phyloP scores from a whole-genome alignment of 2,888 invertebrate species.

The Orthosia gracilis region DNA sequence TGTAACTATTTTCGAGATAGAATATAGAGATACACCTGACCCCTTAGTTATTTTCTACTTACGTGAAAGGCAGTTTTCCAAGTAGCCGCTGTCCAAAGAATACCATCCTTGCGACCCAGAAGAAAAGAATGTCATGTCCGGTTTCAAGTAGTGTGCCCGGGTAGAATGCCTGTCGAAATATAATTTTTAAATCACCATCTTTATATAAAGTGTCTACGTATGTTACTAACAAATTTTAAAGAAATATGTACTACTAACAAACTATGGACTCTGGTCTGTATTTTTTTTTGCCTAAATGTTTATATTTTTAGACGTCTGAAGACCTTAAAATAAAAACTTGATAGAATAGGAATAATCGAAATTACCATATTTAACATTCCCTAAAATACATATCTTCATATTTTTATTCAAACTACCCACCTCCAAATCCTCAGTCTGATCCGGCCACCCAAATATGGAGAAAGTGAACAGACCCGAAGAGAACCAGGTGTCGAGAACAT shows the following conservation, averaged over 20 bases:
- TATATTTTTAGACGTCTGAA: too few relatives aligned
- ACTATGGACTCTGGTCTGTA: too few relatives aligned
- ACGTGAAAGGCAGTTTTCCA: conserved; percentile 97
- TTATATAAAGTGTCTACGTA: too few relatives aligned
- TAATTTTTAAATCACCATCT: neutral
- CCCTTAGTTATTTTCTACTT: conserved; percentile 62
- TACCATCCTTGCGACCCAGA: conserved; percentile 99
- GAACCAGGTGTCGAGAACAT: conserved; percentile 99
- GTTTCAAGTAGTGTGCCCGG: conserved; percentile 98
- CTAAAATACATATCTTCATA: too few relatives aligned
- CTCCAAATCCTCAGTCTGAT: conserved; percentile 93
- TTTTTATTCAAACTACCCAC: conserved; percentile 73
- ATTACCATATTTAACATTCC: too few relatives aligned
- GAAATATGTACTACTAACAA: too few relatives aligned
- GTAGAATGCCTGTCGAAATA: conserved; percentile 94
- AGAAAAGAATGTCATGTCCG: conserved; percentile 99
- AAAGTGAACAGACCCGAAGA: conserved; percentile 99
- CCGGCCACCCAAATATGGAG: conserved; percentile 99
- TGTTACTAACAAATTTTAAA: too few relatives aligned
- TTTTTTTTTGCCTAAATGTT: too few relatives aligned
- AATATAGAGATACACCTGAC: too few relatives aligned
- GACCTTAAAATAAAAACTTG: too few relatives aligned
- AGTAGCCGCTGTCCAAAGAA: conserved; percentile 98
- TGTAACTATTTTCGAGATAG: too few relatives aligned
- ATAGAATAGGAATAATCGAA: too few relatives aligned